A percentile compares a stretch with the other conserved stretches of the same genome.
These are phyloP conservation scores for Mesorhabditis spiculigera DNA, from an alignment of 2,888 invertebrate genomes.

Conservation along the genomic window DNA sequence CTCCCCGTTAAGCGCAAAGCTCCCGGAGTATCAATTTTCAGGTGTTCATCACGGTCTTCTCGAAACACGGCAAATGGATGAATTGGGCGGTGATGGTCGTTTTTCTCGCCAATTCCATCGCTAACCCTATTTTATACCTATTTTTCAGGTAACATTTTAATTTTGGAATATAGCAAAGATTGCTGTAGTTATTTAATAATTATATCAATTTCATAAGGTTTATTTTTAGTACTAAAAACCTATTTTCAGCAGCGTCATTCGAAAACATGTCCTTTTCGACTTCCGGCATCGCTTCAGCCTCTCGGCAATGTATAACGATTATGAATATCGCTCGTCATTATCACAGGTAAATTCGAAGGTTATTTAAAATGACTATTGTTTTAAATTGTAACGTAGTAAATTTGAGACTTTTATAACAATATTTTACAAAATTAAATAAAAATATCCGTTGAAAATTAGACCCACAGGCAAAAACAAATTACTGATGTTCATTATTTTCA, in stretches of 20 bases:
- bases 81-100: slow-evolving; percentile 50
- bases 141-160: slow-evolving; percentile 48
- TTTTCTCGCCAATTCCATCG: slow-evolving; percentile 44
- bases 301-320: slow-evolving; percentile 42
- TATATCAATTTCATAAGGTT: slow-evolving; percentile 1
- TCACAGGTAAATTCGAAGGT: neutral
- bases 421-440: too few relatives aligned
- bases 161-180: too few relatives aligned
- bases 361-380: neutral
- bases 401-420: neutral
- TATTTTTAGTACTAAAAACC: neutral
- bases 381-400: neutral
- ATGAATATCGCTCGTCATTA: slow-evolving; percentile 34
- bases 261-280: slow-evolving; percentile 36
- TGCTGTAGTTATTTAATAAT: neutral
- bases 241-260: slow-evolving; percentile 41
- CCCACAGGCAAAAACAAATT: too few relatives aligned
- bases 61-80: slow-evolving; percentile 47
- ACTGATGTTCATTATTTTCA: too few relatives aligned
- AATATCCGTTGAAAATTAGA: too few relatives aligned
- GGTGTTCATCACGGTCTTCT: slow-evolving; percentile 41
- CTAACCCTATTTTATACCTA: slow-evolving; percentile 42
- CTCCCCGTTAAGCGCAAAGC: too few relatives aligned
- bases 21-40: slow-evolving; percentile 13
- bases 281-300: slow-evolving; percentile 36